Percentiles rank a stretch among this genome's conserved stretches.
These are phyloP conservation scores for Carapus acus DNA, from an alignment of 2,797 vertebrate genomes.

Conservation along the genomic window DNA sequence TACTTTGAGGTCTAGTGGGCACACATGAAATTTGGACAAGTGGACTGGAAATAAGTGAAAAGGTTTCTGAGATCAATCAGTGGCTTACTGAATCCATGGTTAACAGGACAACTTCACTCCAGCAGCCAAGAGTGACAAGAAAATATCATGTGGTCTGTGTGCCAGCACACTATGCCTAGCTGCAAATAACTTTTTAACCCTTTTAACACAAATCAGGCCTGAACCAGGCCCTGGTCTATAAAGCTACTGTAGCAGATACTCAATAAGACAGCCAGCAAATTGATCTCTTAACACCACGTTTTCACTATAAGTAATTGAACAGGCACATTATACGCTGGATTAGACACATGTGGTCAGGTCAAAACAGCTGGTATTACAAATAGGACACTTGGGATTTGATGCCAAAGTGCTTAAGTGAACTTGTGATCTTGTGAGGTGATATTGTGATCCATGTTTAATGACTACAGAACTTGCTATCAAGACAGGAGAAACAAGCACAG, in stretches of 20 bases:
- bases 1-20: no score
- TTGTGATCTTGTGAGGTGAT: no score
- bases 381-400: not conserved
- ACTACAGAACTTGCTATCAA: no score
- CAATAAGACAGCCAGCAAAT: conserved; percentile 40
- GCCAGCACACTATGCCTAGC: conserved; percentile 4
- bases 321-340: conserved; percentile 59
- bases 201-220: not conserved
- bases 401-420: conserved; percentile 3
- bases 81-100: not conserved
- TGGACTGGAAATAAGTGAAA: conserved; percentile 10
- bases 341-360: conserved; percentile 55
- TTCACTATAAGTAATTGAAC: conserved; percentile 56
- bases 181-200: no score
- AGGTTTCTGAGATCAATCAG: conserved; percentile 7
- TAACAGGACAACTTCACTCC: conserved; percentile 15
- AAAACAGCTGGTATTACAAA: conserved; percentile 2
- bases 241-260: conserved; percentile 18
- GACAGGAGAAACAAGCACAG: no score
- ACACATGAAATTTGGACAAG: not conserved
- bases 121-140: not conserved
- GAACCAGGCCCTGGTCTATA: not conserved
- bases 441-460: no score
- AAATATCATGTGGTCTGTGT: not conserved
- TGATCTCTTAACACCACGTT: conserved; percentile 41